Percentiles rank a stretch among this genome's conserved stretches.
Evolutionary conservation across 2,113 vertebrate species (phyloP).

Genomic region (Festucalex cinctus): DNA sequence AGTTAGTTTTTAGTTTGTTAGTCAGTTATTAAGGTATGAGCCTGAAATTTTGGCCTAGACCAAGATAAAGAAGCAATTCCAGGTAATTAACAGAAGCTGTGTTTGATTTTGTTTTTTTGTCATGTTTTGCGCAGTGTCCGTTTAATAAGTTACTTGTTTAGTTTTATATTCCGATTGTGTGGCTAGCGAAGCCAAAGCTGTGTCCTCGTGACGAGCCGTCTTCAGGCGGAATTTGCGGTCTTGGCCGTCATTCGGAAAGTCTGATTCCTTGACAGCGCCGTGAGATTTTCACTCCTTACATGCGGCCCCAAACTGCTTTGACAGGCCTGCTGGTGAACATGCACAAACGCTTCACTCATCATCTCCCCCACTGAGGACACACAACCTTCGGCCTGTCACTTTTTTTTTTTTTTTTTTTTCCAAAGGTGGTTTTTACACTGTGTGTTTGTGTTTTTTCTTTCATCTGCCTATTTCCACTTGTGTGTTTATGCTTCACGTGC

Average conservation of each 20-base stretch:
- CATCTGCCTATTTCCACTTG: neutral
- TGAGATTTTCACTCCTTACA: conserved; percentile 40
- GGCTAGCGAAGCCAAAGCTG: neutral
- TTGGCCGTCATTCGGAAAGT: conserved; percentile 53
- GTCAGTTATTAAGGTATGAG: too few relatives aligned
- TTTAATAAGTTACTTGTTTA: neutral
- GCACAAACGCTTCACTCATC: conserved; percentile 21
- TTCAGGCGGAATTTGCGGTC: conserved; percentile 2
- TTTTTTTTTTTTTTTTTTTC: neutral
- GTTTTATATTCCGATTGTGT: neutral
- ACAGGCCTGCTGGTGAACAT: conserved; percentile 15
- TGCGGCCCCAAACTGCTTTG: conserved; percentile 27
- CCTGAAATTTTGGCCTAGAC: too few relatives aligned
- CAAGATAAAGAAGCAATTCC: neutral
- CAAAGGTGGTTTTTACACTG: conserved; percentile 10
- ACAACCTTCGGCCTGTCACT: neutral
- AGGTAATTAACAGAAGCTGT: neutral
- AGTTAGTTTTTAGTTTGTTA: too few relatives aligned
- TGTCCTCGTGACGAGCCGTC: neutral
- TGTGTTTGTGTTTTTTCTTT: conserved; percentile 14
- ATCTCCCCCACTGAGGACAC: conserved; percentile 5
- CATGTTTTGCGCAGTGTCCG: neutral
- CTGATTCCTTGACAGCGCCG: conserved; percentile 44
- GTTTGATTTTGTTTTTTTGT: neutral
- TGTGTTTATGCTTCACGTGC: neutral